phyloP scores from a whole-genome alignment of 1,140 invertebrate species.

The Drosophila nikananu region DNA sequence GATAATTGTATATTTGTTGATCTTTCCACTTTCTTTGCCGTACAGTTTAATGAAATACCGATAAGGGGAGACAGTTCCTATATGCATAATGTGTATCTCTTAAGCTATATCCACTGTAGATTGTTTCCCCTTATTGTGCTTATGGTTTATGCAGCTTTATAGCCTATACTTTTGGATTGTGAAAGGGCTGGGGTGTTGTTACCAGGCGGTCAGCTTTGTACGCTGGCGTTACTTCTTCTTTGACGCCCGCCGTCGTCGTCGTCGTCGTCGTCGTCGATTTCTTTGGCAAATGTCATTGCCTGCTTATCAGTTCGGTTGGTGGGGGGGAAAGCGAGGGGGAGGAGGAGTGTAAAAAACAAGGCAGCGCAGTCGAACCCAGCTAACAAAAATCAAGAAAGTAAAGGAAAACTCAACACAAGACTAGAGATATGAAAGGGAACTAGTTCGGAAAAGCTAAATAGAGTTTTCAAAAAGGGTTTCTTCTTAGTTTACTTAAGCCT shows the following conservation, averaged over 20 bases:
- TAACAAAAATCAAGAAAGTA: not conserved
- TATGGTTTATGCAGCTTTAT: conserved; percentile 2
- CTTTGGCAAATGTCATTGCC: conserved; percentile 45
- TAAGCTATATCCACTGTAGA: not conserved
- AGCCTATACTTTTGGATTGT: conserved; percentile 9
- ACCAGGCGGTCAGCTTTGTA: conserved; percentile 34
- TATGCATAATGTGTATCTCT: not conserved
- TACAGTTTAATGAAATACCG: not conserved
- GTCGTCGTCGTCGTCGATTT: conserved; percentile 13
- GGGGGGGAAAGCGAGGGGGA: too few species aligned
- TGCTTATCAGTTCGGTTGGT: conserved; percentile 25
- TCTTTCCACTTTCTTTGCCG: not conserved
- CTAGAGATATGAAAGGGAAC: not conserved
- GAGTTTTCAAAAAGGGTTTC: not conserved
- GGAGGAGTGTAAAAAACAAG: not conserved
- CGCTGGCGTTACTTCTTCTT: not conserved
- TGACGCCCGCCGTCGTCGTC: too few species aligned
- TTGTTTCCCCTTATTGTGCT: not conserved
- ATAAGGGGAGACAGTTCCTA: not conserved
- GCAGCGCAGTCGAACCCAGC: not conserved
- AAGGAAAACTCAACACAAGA: not conserved
- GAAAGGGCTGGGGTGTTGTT: conserved; percentile 20
- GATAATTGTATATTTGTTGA: not conserved
- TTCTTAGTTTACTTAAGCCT: not conserved
- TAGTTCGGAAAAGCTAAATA: not conserved